Conservation (phyloP, 2,888 invertebrate genomes). For the Pherbina coryleti region DNA sequence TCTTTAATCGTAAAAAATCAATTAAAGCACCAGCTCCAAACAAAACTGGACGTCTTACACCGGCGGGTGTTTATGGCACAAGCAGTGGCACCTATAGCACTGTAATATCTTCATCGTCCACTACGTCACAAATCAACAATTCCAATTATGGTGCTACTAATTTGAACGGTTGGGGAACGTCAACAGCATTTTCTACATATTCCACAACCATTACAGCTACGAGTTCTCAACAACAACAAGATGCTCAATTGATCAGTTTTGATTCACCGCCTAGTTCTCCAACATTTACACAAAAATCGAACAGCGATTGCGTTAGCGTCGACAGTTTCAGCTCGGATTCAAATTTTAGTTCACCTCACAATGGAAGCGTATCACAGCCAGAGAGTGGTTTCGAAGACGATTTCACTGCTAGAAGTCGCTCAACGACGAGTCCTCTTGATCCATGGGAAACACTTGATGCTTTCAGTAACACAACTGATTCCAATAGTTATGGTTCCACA, state of each 20-base stretch:
- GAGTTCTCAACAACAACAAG: conserved; percentile 39
- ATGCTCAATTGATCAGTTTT: conserved; percentile 76
- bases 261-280: conserved; percentile 82
- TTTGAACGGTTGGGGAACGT: conserved; percentile 29
- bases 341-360: conserved; percentile 72
- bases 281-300: conserved; percentile 80
- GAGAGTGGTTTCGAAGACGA: conserved; percentile 89
- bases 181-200: conserved; percentile 40
- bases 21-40: conserved; percentile 51
- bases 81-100: conserved; percentile 55
- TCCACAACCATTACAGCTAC: conserved; percentile 34
- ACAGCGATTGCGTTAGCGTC: conserved; percentile 81
- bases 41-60: conserved; percentile 25
- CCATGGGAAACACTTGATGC: conserved; percentile 67
- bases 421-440: conserved; percentile 65
- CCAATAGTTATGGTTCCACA: conserved; percentile 52
- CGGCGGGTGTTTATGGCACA: conserved; percentile 59
- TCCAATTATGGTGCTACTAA: conserved; percentile 12
- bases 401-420: conserved; percentile 72
- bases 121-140: conserved; percentile 32
- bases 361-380: conserved; percentile 78
- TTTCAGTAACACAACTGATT: conserved; percentile 39
- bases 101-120: conserved; percentile 3
- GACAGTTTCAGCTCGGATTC: conserved; percentile 83
- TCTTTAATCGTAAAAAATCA: conserved; percentile 65